Conservation (phyloP, 1,140 invertebrate genomes). For the Lineus longissimus region DNA sequence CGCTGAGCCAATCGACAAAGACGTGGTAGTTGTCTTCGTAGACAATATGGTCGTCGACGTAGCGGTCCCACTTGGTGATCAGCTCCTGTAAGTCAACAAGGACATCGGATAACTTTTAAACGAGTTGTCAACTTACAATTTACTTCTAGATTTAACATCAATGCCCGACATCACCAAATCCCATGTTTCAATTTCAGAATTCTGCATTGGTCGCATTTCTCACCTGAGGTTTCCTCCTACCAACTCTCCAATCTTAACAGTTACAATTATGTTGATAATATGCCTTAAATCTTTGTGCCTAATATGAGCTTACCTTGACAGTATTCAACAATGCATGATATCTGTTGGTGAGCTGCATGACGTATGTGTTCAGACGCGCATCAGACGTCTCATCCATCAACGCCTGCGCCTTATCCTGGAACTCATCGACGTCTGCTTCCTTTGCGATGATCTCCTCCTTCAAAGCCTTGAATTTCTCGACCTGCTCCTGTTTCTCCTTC, state of each 20-base stretch:
- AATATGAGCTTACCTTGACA: conserved; percentile 39
- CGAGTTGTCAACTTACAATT: no score
- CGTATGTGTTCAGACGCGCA: conserved; percentile 79
- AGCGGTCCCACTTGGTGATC: conserved; percentile 77
- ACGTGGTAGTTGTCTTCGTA: conserved; percentile 75
- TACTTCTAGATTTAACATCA: no score
- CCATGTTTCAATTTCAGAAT: no score
- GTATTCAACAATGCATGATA: conserved; percentile 72
- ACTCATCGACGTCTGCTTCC: conserved; percentile 74
- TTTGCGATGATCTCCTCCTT: conserved; percentile 68
- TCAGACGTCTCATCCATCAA: conserved; percentile 78
- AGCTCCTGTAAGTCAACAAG: conserved; percentile 67
- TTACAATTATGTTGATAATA: no score
- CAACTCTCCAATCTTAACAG: no score
- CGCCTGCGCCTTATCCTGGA: conserved; percentile 84
- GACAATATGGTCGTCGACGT: conserved; percentile 77
- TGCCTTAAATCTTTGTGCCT: no score
- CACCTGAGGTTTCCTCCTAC: no score
- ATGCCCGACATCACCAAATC: no score
- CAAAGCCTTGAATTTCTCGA: conserved; percentile 57
- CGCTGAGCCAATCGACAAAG: conserved; percentile 71
- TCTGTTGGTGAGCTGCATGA: conserved; percentile 79
- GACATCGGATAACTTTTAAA: no score
- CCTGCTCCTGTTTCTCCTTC: conserved; percentile 72
- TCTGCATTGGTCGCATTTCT: no score